Conservation (phyloP, 92 coral and sea anemone species). For the Actinostola sp. region DNA sequence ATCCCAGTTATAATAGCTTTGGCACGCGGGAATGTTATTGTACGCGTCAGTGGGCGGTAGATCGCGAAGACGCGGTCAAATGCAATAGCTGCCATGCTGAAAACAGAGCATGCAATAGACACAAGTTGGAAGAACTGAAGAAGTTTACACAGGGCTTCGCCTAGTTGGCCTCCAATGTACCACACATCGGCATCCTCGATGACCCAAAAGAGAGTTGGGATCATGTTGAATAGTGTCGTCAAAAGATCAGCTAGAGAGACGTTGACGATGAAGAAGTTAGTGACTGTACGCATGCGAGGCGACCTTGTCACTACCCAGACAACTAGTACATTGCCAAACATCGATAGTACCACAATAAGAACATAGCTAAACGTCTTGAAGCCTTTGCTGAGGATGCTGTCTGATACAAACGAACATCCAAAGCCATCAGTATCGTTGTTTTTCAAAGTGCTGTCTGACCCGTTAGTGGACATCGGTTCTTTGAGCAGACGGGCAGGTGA, state of each 20-base stretch:
- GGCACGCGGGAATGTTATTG: slow-evolving; percentile 9
- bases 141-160: slow-evolving; percentile 1
- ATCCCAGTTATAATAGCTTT: slow-evolving; percentile 29
- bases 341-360: slow-evolving; percentile 44
- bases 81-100: slow-evolving; percentile 46
- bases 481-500: too few relatives aligned
- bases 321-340: slow-evolving; percentile 66
- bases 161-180: not conserved
- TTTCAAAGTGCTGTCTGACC: not conserved
- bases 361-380: slow-evolving; percentile 49
- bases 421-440: not conserved
- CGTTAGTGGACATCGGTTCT: too few relatives aligned
- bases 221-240: not conserved
- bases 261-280: slow-evolving; percentile 31
- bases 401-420: not conserved
- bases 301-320: slow-evolving; percentile 54
- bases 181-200: too few relatives aligned
- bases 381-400: slow-evolving; percentile 21
- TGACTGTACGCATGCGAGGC: slow-evolving; percentile 68
- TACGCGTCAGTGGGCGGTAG: slow-evolving; percentile 20
- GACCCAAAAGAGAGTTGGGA: not conserved
- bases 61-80: slow-evolving; percentile 56
- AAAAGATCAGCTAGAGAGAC: slow-evolving; percentile 14
- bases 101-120: slow-evolving; percentile 37
- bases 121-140: not conserved